Conservation (phyloP, 2,888 invertebrate genomes). For the Caenorhabditis sinica region DNA sequence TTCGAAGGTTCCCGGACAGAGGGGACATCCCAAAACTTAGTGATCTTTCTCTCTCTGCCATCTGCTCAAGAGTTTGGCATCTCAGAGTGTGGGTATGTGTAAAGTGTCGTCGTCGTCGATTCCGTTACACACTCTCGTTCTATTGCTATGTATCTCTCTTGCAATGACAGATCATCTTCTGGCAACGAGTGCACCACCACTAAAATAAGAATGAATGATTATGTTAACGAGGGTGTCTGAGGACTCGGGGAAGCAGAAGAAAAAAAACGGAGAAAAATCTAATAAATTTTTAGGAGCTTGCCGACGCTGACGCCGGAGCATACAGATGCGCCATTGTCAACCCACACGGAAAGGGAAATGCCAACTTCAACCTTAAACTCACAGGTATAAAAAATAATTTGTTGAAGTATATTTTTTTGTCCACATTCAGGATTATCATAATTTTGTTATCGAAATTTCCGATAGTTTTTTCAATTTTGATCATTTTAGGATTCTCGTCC, state of each 20-base stretch:
- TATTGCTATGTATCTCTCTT: constrained; percentile 26
- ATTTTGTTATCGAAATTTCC: background rate
- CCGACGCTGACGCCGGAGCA: constrained; percentile 83
- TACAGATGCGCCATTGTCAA: constrained; percentile 84
- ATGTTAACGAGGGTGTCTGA: constrained; percentile 41
- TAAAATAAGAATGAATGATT: constrained; percentile 57
- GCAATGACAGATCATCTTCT: constrained; percentile 39
- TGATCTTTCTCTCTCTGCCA: constrained; percentile 18
- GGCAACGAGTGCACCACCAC: constrained; percentile 18
- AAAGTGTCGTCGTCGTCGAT: constrained; percentile 60
- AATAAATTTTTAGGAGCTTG: constrained; percentile 80
- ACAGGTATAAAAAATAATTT: constrained; percentile 74
- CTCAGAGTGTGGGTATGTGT: constrained; percentile 49
- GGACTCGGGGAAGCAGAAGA: background rate
- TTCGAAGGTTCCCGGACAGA: constrained; percentile 13
- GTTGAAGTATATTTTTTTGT: background rate
- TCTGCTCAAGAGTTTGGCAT: constrained; percentile 39
- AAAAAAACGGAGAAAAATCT: constrained; percentile 25
- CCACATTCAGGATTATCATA: background rate
- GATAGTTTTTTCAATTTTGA: no score
- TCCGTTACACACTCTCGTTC: constrained; percentile 57
- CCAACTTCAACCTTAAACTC: constrained; percentile 84
- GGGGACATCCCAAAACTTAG: constrained; percentile 9
- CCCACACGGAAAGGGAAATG: constrained; percentile 84
- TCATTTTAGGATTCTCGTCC: constrained; percentile 81